Evolutionary conservation across 2,797 vertebrate species (phyloP).

Genomic region (Propithecus deckenii): DNA sequence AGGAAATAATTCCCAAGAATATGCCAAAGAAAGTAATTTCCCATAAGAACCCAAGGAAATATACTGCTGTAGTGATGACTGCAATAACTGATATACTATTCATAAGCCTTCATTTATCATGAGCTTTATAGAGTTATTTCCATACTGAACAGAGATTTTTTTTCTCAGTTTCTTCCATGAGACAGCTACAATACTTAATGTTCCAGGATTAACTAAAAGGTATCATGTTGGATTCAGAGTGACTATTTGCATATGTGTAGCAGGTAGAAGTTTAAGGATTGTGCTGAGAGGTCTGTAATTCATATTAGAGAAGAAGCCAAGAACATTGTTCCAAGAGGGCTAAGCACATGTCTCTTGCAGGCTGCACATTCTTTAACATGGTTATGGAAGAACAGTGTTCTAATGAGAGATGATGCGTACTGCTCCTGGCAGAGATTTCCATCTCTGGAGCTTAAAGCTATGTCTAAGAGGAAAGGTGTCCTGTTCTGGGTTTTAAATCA

Average conservation of each 20-base stretch:
- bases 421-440: background rate
- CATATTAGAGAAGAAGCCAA: slow-evolving; percentile 32
- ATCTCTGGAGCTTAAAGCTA: background rate
- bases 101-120: slow-evolving; percentile 60
- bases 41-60: slow-evolving; percentile 67
- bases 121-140: slow-evolving; percentile 55
- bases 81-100: slow-evolving; percentile 66
- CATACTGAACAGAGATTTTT: slow-evolving; percentile 50
- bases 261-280: slow-evolving; percentile 19
- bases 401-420: background rate
- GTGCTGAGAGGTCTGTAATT: slow-evolving; percentile 39
- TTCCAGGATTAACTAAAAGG: slow-evolving; percentile 64
- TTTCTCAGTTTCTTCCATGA: slow-evolving; percentile 49
- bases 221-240: slow-evolving; percentile 42
- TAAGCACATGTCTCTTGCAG: background rate
- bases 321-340: background rate
- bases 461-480: slow-evolving; percentile 14
- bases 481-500: slow-evolving; percentile 1
- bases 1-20: slow-evolving; percentile 72
- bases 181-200: slow-evolving; percentile 35
- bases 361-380: slow-evolving; percentile 6
- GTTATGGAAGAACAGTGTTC: background rate
- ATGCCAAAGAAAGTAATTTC: slow-evolving; percentile 73
- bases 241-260: slow-evolving; percentile 55
- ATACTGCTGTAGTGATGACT: slow-evolving; percentile 53